Evolutionary conservation across 2,113 vertebrate genomes (phyloP).

Genomic region (Campylorhamphus procurvoides): DNA sequence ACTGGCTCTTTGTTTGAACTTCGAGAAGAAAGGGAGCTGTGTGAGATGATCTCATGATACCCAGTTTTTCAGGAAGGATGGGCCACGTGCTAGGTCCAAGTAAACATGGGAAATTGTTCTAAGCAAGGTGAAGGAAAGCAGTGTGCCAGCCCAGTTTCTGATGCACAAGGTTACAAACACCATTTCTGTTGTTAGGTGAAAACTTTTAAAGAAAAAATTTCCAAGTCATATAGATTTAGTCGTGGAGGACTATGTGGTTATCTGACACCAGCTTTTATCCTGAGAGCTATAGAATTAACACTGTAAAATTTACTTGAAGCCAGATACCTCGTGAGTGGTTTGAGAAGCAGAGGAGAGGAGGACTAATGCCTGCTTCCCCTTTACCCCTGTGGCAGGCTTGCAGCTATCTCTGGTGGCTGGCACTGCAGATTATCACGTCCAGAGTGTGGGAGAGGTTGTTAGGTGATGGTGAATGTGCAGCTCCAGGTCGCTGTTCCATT

Average conservation of each 20-base stretch:
- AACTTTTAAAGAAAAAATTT: background rate
- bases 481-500: background rate
- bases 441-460: background rate
- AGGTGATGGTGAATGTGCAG: background rate
- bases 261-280: background rate
- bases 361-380: background rate
- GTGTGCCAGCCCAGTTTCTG: background rate
- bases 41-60: background rate
- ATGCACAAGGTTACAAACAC: background rate
- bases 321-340: rapidly evolving
- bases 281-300: background rate
- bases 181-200: background rate
- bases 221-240: background rate
- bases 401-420: background rate
- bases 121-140: background rate
- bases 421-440: rapidly evolving
- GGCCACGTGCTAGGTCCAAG: background rate
- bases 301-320: background rate
- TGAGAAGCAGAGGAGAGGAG: background rate
- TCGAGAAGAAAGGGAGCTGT: background rate
- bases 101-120: background rate
- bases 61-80: background rate
- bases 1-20: conserved; percentile 36
- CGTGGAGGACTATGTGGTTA: background rate
- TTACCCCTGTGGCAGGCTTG: background rate